Base-by-base conservation (phyloP, 2,113 vertebrate genomes). In the Psephotus haematonotus region DNA sequence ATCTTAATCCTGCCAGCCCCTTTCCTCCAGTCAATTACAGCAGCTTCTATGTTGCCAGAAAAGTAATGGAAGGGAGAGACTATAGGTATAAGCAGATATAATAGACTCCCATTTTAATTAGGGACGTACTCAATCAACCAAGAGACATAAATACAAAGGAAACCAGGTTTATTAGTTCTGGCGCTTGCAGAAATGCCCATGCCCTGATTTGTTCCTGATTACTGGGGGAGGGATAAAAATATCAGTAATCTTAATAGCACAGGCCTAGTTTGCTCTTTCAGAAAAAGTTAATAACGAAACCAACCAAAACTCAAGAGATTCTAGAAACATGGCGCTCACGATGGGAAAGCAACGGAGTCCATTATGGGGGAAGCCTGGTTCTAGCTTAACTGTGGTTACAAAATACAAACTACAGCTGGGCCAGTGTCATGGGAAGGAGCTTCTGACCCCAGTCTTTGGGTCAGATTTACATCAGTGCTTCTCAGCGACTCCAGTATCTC, bases 61-160 rank as follows among this genome's bases (percentile, higher is more conserved):
- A 92, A 68, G 65, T 72, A 95, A 93, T 60, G 55, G 39, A 29
- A 93, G 57, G 47, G 83, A 93, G 65, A 92, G 65, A 82, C 89
- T 89, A 92, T 52, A 95, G 91, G 95, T 95, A 86, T 87, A 95
- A 93, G 91, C 89, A 93, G 93, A 86, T 55, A 89, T 82, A 95
- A 96, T 50, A 97, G 86, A 95, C 89, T 69, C 62, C 67, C 87
- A 89, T 95, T 95, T 96, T 93, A 97, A 97, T 97, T 95, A 95
- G 65, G 62, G 81, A 92, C 89, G 77, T 82, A 95, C 43, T 95
- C 93, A 95, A 92, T 95, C 96, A 95, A 92, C 69, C 95, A 69
- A 68, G 65, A 75, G 93, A 92, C 91, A 87, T 79, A 93, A 96
- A 95, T 87, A 97, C 81, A 92, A 88, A 84, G 77, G 81, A 92